Base-by-base conservation (phyloP, 2,888 invertebrate species). In the Tetragnatha montana region DNA sequence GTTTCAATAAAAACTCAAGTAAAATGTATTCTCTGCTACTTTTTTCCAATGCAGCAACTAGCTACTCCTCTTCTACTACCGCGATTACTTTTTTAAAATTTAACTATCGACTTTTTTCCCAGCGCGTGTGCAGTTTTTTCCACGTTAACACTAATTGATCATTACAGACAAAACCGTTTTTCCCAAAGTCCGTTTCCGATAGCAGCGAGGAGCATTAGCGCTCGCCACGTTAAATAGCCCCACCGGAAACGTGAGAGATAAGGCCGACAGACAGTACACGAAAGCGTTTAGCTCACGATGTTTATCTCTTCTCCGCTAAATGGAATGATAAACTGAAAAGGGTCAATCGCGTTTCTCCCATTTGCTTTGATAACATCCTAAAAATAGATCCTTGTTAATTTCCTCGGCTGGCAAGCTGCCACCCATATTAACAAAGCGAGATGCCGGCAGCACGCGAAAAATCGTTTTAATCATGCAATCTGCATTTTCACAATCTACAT, bases 361-460 rank as follows among this genome's bases (percentile, higher is more conserved):
- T 69, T 70, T 49, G 19, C 49, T 70, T 19, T 49, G 70, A 69
- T 70, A 70, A 69, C 80, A 49, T 47, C 70, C 70, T 81, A 81
- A 81, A 69, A 70, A 81, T 69, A 81, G 80, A 81, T 68, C n/a
- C 12, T 19, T 81, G 80, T 81, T 81, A 70, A 81, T 70, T 81
- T 81, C 70, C 69, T 0, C 14, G 35, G 68, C 69, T 81, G 80
- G 80, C 80, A 70, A 70, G 68, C n/a, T 81, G 69, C 80, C 80
- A 70, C 35, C 69, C 70, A 80, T 69, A 8, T n/a, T n/a, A 80
- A 69, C 21, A 35, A 68, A 19, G 10, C 47, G 68, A 14, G 12
- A 12, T 73, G 35, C 74, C 21, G 60, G 35, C n/a, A 10, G 80
- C 80, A 81, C 70, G 80, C 70, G 69, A 81, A 69, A 69, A 70